Evolutionary conservation across 2,888 invertebrate genomes (phyloP), one percentile per base, ranked within the genome.

Genomic region (Polydrusus pterygomalis): DNA sequence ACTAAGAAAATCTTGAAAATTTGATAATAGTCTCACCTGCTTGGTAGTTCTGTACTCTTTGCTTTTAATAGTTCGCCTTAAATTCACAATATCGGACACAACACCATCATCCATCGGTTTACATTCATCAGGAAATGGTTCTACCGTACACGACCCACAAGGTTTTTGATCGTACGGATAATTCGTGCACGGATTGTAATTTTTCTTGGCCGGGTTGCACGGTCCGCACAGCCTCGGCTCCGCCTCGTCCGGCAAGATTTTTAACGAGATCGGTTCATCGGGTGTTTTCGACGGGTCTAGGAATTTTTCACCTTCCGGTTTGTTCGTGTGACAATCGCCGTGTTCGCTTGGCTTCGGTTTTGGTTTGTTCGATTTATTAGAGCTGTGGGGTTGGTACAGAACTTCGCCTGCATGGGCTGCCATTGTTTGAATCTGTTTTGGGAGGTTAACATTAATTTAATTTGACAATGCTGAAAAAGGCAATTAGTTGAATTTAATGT

Each of bases 41-140:
- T 68, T 65, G n/a, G 47, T 63, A 49, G 71, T 77, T 60, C 67
- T 65, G 43, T 70, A 77, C n/a, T 70, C 70, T 67, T 58, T 65
- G 9, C 15, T 45, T 68, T 18, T 77, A 30, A 71, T 67, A 38
- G 40, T 70, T 13, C 58, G 62, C 7, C 47, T 38, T 11, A 65
- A 56, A 38, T 75, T 68, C n/a, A 40, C 45, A 34, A 65, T 25
- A 8, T 74, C 51, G 2, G 10, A n/a, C 2, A 38, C 11, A 17
- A 38, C 18, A 1, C 34, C 38, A 38, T 1, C 34, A 38, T 47
- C 18, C 51, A 67, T 15, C 13, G 67, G 34, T 38, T 30, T 30
- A 49, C 49, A 67, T 10, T 30, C 49, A 17, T 49, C 51, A 1
- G 67, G 67, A 67, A 38, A 67, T 0, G 34, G 25, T 15, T 51